Evolutionary conservation across 2,113 vertebrate species (phyloP).

Genomic region (Ammospiza nelsoni): DNA sequence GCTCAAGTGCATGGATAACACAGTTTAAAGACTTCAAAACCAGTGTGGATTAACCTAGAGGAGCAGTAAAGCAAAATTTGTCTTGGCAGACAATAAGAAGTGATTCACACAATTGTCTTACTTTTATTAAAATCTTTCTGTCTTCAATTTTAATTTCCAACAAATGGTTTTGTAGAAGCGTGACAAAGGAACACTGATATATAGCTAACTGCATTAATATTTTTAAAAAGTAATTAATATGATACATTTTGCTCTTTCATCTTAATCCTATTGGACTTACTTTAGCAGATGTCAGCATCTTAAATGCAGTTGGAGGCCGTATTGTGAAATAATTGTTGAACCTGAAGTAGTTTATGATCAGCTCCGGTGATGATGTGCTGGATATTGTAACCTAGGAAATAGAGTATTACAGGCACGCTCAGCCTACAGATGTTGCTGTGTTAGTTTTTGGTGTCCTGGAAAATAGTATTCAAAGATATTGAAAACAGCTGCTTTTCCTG

Average conservation of each 20-base stretch:
- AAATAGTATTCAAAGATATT: neutral
- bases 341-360: neutral
- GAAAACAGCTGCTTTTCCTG: slow-evolving; percentile 13
- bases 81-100: neutral
- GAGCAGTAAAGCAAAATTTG: neutral
- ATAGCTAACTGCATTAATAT: neutral
- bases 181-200: neutral
- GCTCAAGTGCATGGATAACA: neutral
- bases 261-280: neutral
- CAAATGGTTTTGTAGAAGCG: neutral
- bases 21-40: neutral
- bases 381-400: neutral
- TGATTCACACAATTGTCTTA: neutral
- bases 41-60: neutral
- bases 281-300: neutral
- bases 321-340: slow-evolving; percentile 11
- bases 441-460: neutral
- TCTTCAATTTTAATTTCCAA: neutral
- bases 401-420: neutral
- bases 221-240: neutral
- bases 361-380: neutral
- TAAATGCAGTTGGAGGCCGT: neutral
- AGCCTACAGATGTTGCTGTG: neutral
- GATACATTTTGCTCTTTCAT: neutral
- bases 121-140: neutral